Percentiles rank a stretch among this genome's conserved stretches.
Evolutionary conservation across 2,888 invertebrate species (phyloP).

Genomic region (Drosophila monieri): DNA sequence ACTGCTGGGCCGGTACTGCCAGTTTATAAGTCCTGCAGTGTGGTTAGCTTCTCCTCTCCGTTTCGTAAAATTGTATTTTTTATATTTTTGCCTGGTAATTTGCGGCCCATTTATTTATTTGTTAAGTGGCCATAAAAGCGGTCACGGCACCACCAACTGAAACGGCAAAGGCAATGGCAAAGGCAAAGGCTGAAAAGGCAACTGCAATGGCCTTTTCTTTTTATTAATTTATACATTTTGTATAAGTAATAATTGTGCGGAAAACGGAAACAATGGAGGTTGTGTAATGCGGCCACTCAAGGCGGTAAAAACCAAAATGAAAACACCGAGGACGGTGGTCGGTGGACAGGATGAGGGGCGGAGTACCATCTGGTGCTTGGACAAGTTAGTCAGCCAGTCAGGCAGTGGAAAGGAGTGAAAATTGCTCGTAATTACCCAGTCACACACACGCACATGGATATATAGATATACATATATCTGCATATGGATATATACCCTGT

Average conservation of each 20-base stretch:
- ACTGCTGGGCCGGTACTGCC: slow-evolving; percentile 45
- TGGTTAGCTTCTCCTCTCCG: slow-evolving; percentile 55
- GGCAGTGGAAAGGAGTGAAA: slow-evolving; percentile 73
- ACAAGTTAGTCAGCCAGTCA: slow-evolving; percentile 46
- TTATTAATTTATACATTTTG: slow-evolving; percentile 77
- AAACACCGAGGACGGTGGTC: slow-evolving; percentile 1
- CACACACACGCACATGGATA: slow-evolving; percentile 35
- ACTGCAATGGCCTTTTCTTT: slow-evolving; percentile 43
- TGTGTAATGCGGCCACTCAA: slow-evolving; percentile 73
- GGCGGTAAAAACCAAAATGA: slow-evolving; percentile 42
- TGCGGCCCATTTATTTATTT: slow-evolving; percentile 78
- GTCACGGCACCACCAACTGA: slow-evolving; percentile 50
- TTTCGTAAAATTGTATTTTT: slow-evolving; percentile 6
- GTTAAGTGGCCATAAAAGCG: slow-evolving; percentile 80
- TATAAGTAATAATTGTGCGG: slow-evolving; percentile 80
- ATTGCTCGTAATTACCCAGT: slow-evolving; percentile 74
- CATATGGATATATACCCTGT: slow-evolving; percentile 10
- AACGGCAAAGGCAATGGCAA: slow-evolving; percentile 44
- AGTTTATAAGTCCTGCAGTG: slow-evolving; percentile 42
- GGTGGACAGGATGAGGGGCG: slow-evolving; percentile 14
- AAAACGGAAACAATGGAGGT: slow-evolving; percentile 81
- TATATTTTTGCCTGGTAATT: slow-evolving; percentile 60
- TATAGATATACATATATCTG: not conserved
- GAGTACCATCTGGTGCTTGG: slow-evolving; percentile 66
- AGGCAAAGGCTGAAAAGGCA: slow-evolving; percentile 8